A percentile compares a stretch with the other conserved stretches of the same genome.
These are phyloP conservation scores for Melinaea menophilus DNA, from an alignment of 2,888 invertebrate species.

Conservation along the genomic window DNA sequence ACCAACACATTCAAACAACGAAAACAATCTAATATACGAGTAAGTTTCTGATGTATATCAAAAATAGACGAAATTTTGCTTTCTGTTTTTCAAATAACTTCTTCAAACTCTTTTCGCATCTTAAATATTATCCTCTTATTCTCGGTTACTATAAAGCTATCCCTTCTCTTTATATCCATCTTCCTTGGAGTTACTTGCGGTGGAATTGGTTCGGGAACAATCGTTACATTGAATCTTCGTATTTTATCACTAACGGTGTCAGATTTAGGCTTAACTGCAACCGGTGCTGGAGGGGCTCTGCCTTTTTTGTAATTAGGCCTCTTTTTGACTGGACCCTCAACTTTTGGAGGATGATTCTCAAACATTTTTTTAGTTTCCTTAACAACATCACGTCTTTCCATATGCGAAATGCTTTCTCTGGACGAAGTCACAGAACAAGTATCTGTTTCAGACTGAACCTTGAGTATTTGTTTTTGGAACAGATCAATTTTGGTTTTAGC, in stretches of 20 bases:
- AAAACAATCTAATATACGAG: too few relatives aligned
- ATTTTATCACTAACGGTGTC: constrained; percentile 72
- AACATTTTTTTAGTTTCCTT: constrained; percentile 61
- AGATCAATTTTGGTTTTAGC: constrained; percentile 71
- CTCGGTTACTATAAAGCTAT: constrained; percentile 57
- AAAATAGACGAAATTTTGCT: background rate
- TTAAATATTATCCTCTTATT: constrained; percentile 56
- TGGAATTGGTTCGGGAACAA: constrained; percentile 46
- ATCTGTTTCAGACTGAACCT: constrained; percentile 63
- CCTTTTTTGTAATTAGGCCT: constrained; percentile 42
- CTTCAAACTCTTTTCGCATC: constrained; percentile 68
- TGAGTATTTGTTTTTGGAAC: constrained; percentile 70
- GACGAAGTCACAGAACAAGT: constrained; percentile 60
- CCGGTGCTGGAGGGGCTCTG: constrained; percentile 39
- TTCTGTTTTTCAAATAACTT: constrained; percentile 47
- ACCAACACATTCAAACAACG: background rate
- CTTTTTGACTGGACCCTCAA: constrained; percentile 26
- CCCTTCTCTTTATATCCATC: constrained; percentile 55
- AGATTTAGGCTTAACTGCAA: constrained; percentile 44
- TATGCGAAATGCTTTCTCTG: constrained; percentile 29
- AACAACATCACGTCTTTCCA: constrained; percentile 40
- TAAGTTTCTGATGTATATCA: too few relatives aligned
- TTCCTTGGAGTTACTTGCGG: constrained; percentile 53
- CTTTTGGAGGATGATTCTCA: constrained; percentile 42
- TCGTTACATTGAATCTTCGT: constrained; percentile 59